Conservation (phyloP, 1,140 invertebrate genomes). For the Dinoponera quadriceps region DNA sequence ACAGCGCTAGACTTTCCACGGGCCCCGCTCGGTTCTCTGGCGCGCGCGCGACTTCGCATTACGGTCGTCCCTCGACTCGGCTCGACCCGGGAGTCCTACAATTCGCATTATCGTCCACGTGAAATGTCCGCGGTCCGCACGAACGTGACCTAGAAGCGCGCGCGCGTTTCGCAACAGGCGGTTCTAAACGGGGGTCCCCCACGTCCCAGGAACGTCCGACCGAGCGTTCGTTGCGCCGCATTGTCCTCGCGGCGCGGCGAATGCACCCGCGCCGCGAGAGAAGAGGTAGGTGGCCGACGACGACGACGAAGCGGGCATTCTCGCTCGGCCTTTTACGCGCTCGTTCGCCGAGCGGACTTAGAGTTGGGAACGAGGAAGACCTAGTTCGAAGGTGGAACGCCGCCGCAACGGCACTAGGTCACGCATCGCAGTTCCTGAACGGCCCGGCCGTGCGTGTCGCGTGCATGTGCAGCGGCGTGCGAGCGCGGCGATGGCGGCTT, state of each 20-base stretch:
- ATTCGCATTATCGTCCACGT: slow-evolving; percentile 18
- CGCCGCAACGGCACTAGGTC: slow-evolving; percentile 84
- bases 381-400: slow-evolving; percentile 84
- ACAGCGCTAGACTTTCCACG: no score
- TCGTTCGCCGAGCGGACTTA: slow-evolving; percentile 76
- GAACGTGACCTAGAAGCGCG: slow-evolving; percentile 45
- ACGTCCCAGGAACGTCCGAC: background rate
- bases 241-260: slow-evolving; percentile 21
- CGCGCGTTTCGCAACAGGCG: slow-evolving; percentile 4
- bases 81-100: slow-evolving; percentile 1
- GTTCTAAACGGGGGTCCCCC: slow-evolving; percentile 32
- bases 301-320: slow-evolving; percentile 49
- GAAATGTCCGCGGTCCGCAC: slow-evolving; percentile 7
- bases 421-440: slow-evolving; percentile 85
- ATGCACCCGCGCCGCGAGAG: slow-evolving; percentile 37
- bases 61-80: background rate
- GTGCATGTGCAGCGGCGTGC: slow-evolving; percentile 56
- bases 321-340: slow-evolving; percentile 68
- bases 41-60: background rate
- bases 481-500: slow-evolving; percentile 17
- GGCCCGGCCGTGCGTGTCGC: slow-evolving; percentile 65
- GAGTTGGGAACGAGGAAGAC: slow-evolving; percentile 84
- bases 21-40: background rate
- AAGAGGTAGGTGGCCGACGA: background rate
- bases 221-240: slow-evolving; percentile 30